Base-by-base conservation (phyloP, 2,113 vertebrate species). In the Uria lomvia region DNA sequence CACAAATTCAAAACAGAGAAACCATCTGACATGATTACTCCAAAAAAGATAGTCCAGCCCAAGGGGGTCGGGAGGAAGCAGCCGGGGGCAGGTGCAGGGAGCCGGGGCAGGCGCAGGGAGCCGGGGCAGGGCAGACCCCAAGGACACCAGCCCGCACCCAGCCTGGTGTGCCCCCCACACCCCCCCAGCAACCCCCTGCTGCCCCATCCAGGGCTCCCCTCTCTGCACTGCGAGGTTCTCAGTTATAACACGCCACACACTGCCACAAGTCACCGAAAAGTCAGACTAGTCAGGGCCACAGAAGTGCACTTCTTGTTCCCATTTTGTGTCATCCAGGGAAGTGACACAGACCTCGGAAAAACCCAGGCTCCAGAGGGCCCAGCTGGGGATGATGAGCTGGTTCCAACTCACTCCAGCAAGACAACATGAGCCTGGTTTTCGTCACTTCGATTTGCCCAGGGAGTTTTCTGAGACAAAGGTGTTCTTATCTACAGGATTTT, bases 91-190 rank as follows among this genome's bases (percentile, higher is more conserved):
- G 42, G 43, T 8, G 18, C 43, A 22, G 21, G 14, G 11, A 47
- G 83, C 59, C 68, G 53, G 11, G 42, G 2, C 12, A 5, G 32
- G 53, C 16, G 15, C 43, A 21, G 21, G 14, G 11, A 47, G 83
- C 59, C 68, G 53, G 11, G 42, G 2, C 15, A 5, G 32, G 53
- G 36, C 72, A 52, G 49, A 27, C 68, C 36, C 18, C 23, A 12
- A 4, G 23, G 10, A 32, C 60, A 32, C 36, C 34, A 50, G n/a
- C 3, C 43, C 20, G 8, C 38, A 2, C 0, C 0, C 1, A 20
- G 58, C 65, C 72, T 2, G 23, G 13, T 16, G 40, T 24, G 62
- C 87, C 40, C 50, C 8, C 56, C 19, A 32, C 11, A 14, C 34
- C 34, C 34, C 32, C 56, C n/a, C n/a, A 36, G n/a, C 4, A 14